Evolutionary conservation across 2,797 vertebrate species (phyloP).

Genomic region (Cryptoblepharus egeriae): DNA sequence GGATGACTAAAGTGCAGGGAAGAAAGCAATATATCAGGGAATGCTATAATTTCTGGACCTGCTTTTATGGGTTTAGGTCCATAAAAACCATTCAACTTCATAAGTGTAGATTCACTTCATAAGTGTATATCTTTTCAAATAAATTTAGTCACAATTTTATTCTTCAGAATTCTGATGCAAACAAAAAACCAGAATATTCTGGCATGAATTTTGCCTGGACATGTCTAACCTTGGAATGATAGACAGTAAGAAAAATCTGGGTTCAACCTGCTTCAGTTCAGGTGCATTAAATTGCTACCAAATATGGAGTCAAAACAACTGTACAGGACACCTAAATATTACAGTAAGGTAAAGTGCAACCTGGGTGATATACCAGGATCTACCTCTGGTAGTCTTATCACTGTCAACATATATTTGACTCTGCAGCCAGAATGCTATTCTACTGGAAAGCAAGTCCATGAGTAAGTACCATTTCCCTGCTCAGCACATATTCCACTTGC

Average conservation of each 20-base stretch:
- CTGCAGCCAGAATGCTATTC: neutral
- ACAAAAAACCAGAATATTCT: neutral
- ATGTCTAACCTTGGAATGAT: no score
- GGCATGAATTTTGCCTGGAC: neutral
- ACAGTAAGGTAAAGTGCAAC: neutral
- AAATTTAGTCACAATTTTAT: no score
- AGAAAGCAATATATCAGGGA: no score
- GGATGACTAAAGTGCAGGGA: neutral
- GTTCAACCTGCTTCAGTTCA: neutral
- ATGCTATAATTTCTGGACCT: neutral
- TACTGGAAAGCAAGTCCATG: neutral
- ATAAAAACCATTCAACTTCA: neutral
- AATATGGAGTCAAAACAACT: neutral
- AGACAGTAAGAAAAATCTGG: neutral
- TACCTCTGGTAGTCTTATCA: neutral
- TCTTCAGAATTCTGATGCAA: neutral
- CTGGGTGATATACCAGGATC: neutral
- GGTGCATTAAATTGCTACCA: neutral
- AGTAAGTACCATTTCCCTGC: neutral
- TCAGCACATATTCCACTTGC: neutral
- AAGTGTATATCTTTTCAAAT: no score
- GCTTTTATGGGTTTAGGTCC: neutral
- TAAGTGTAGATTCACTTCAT: neutral
- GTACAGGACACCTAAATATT: neutral
- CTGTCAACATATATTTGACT: neutral